These are phyloP conservation scores for Zhuqinia jingwanae DNA, from an alignment of 2,888 invertebrate genomes.

Conservation along the genomic window DNA sequence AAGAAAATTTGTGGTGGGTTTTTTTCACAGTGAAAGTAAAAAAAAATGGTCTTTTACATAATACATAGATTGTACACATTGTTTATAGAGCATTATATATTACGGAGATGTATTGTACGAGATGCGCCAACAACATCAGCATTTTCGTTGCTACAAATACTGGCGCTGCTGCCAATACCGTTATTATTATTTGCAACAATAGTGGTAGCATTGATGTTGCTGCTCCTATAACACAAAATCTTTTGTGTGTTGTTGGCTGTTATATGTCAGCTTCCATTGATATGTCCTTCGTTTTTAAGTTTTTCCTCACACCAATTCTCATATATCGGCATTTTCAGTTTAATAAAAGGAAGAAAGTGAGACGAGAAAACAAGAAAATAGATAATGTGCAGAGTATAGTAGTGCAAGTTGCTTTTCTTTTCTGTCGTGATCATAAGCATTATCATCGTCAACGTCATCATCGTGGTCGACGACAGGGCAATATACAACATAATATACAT, in stretches of 20 bases:
- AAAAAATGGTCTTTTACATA: constrained; percentile 60
- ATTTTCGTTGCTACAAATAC: neutral
- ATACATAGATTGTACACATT: constrained; percentile 63
- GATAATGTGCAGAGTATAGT: neutral
- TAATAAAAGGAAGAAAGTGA: constrained; percentile 23
- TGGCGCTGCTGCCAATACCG: constrained; percentile 7
- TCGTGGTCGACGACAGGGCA: neutral
- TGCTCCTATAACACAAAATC: neutral
- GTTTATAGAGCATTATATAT: constrained; percentile 55
- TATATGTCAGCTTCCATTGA: too few species aligned
- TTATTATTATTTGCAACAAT: constrained; percentile 1
- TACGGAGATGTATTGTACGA: constrained; percentile 16
- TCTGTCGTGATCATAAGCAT: constrained; percentile 43
- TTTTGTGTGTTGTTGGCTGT: neutral
- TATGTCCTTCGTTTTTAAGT: too few species aligned
- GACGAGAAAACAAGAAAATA: constrained; percentile 55
- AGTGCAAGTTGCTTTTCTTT: constrained; percentile 4
- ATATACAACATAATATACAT: neutral
- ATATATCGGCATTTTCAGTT: constrained; percentile 24
- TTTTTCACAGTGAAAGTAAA: constrained; percentile 34
- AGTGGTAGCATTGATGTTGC: constrained; percentile 6
- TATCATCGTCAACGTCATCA: constrained; percentile 40
- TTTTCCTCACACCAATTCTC: constrained; percentile 17
- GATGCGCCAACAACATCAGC: neutral
- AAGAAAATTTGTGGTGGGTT: constrained; percentile 62